phyloP scores from a whole-genome alignment of 2,888 invertebrate species.

The Drosophila suboccidentalis region DNA sequence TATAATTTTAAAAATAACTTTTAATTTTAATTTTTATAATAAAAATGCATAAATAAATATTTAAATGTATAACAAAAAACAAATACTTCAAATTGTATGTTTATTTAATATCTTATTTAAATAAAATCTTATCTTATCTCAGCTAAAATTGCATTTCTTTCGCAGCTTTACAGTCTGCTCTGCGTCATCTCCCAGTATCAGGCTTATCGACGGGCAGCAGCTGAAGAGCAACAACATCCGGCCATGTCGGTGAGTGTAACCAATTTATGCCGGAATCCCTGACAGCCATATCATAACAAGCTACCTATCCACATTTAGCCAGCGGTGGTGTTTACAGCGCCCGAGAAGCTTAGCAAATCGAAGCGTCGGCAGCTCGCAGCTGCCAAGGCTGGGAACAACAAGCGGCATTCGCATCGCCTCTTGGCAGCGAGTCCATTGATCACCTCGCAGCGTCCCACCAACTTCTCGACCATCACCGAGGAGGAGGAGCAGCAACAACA shows the following conservation, averaged over 20 bases:
- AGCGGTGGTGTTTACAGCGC: slow-evolving; percentile 59
- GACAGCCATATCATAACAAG: background rate
- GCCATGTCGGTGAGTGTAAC: slow-evolving; percentile 87
- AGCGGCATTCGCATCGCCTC: slow-evolving; percentile 61
- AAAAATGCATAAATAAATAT: too few relatives aligned
- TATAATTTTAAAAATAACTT: background rate
- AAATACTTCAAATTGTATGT: too few relatives aligned
- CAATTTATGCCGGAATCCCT: background rate
- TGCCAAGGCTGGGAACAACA: slow-evolving; percentile 26
- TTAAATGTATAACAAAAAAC: too few relatives aligned
- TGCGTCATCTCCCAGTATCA: slow-evolving; percentile 96
- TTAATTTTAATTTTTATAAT: too few relatives aligned
- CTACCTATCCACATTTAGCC: slow-evolving; percentile 36
- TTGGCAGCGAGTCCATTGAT: slow-evolving; percentile 66
- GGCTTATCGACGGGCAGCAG: slow-evolving; percentile 87
- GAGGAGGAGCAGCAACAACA: slow-evolving; percentile 68
- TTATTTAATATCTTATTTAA: too few relatives aligned
- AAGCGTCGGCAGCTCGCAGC: slow-evolving; percentile 45
- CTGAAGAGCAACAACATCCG: slow-evolving; percentile 85
- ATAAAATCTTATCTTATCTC: too few relatives aligned
- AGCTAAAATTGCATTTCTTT: slow-evolving; percentile 3
- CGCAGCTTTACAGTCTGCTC: slow-evolving; percentile 92
- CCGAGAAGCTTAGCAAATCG: slow-evolving; percentile 60
- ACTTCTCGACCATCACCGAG: slow-evolving; percentile 75
- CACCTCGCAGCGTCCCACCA: slow-evolving; percentile 71